A percentile compares a stretch with the other conserved stretches of the same genome.
These are phyloP conservation scores for Myripristis murdjan DNA, from an alignment of 2,797 vertebrate species.

Conservation along the genomic window DNA sequence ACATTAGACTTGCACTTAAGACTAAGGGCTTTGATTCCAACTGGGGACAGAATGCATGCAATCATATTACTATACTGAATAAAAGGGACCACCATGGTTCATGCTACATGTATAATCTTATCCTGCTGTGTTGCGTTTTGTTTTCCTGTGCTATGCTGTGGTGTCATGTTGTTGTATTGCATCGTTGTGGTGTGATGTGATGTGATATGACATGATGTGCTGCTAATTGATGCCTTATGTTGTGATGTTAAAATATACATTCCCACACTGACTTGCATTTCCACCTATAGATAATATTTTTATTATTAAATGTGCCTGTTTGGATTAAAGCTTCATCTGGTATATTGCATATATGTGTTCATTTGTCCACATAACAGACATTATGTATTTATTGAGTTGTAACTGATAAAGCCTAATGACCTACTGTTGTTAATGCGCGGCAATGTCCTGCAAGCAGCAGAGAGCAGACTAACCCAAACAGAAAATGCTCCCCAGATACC, in stretches of 20 bases:
- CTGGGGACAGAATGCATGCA: conserved; percentile 1
- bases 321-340: too few relatives aligned
- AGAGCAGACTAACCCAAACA: too few relatives aligned
- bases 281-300: too few relatives aligned
- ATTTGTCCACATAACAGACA: too few relatives aligned
- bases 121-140: background rate
- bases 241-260: background rate
- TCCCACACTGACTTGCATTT: conserved; percentile 17
- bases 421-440: background rate
- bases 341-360: too few relatives aligned
- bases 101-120: background rate
- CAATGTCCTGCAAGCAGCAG: background rate
- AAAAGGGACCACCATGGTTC: background rate
- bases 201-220: conserved; percentile 32
- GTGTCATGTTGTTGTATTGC: background rate
- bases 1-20: too few relatives aligned
- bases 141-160: conserved; percentile 1
- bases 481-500: background rate
- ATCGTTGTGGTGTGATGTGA: conserved; percentile 32
- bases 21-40: background rate
- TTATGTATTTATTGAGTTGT: too few relatives aligned
- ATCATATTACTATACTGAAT: conserved; percentile 4
- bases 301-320: too few relatives aligned
- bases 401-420: conserved; percentile 20
- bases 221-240: conserved; percentile 30